Conservation (phyloP, 2,797 vertebrate genomes). For the Falco columbarius region DNA sequence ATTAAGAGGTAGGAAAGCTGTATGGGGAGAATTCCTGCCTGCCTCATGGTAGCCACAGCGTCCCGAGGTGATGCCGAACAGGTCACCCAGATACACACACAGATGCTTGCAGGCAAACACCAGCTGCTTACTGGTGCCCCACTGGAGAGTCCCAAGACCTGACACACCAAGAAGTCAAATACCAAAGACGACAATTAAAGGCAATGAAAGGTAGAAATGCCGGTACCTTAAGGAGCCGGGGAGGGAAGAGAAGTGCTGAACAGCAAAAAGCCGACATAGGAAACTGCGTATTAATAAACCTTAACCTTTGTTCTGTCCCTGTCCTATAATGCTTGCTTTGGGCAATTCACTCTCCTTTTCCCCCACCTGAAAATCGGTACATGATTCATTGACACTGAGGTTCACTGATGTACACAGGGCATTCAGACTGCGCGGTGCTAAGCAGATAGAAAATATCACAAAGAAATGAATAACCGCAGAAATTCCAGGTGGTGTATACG, state of each 20-base stretch:
- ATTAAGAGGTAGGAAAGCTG: not conserved
- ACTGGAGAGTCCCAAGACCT: not conserved
- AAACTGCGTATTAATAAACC: not conserved
- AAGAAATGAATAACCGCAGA: not conserved
- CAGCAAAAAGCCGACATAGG: not conserved
- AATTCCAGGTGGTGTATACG: not conserved
- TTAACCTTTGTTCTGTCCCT: not conserved
- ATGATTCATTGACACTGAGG: not conserved
- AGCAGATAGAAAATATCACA: not conserved
- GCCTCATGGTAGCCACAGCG: not conserved
- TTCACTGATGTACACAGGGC: not conserved
- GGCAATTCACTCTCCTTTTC: not conserved
- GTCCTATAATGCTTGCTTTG: not conserved
- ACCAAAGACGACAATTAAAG: not conserved
- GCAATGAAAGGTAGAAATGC: not conserved
- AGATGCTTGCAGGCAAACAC: not conserved
- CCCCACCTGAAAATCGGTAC: not conserved
- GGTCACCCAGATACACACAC: not conserved
- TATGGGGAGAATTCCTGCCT: not conserved
- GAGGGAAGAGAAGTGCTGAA: not conserved
- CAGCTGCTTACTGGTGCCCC: not conserved
- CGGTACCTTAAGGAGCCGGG: fast-evolving
- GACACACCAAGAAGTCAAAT: not conserved
- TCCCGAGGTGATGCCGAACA: not conserved
- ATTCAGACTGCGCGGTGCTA: fast-evolving